Conservation (phyloP, 2,888 invertebrate genomes). For the Epistrophe grossulariae region DNA sequence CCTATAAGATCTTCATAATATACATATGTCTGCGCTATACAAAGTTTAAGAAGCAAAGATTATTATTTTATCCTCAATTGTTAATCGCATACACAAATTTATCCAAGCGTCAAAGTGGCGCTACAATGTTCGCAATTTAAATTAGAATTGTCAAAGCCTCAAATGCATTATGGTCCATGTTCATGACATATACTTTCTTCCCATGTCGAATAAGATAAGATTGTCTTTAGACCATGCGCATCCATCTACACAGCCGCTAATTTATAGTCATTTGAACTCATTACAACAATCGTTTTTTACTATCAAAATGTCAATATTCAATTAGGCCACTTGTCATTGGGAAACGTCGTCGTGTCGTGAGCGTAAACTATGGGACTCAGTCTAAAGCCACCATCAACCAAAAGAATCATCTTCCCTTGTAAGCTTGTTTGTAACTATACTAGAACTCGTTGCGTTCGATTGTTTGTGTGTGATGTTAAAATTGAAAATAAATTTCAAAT, state of each 20-base stretch:
- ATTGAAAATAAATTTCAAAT: slow-evolving; percentile 70
- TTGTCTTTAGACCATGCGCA: slow-evolving; percentile 58
- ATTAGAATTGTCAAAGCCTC: slow-evolving; percentile 57
- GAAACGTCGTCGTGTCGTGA: slow-evolving; percentile 11
- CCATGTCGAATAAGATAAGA: slow-evolving; percentile 63
- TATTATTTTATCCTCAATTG: slow-evolving; percentile 62
- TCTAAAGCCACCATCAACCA: slow-evolving; percentile 27
- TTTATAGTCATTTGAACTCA: slow-evolving; percentile 75
- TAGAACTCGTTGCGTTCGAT: slow-evolving; percentile 12
- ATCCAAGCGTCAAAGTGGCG: slow-evolving; percentile 69
- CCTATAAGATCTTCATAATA: neutral
- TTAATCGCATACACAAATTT: slow-evolving; percentile 66
- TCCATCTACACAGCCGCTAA: slow-evolving; percentile 63
- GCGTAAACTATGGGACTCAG: slow-evolving; percentile 35
- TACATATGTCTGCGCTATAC: slow-evolving; percentile 30
- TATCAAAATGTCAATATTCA: slow-evolving; percentile 76
- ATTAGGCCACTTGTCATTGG: slow-evolving; percentile 73
- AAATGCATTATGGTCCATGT: slow-evolving; percentile 29
- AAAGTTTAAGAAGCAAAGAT: slow-evolving; percentile 44
- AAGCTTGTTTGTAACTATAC: neutral
- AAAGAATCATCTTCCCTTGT: slow-evolving; percentile 59
- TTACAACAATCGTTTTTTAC: slow-evolving; percentile 74
- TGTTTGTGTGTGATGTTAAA: slow-evolving; percentile 45
- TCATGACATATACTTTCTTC: slow-evolving; percentile 51
- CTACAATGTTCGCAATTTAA: slow-evolving; percentile 57